Evolutionary conservation across 2,888 invertebrate genomes (phyloP).

Genomic region (Lottia gigantea): DNA sequence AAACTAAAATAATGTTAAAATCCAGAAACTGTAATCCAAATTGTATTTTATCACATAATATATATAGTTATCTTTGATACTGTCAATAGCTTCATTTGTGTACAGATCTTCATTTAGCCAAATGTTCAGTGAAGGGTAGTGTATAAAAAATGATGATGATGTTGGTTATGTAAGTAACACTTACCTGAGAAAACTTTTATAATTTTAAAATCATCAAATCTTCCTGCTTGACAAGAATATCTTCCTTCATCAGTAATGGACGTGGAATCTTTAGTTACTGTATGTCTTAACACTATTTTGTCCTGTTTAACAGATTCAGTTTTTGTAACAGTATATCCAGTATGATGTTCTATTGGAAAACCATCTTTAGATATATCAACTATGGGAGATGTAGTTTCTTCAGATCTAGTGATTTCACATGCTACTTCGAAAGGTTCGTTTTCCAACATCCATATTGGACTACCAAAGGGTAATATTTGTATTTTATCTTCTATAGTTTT

Average conservation of each 20-base stretch:
- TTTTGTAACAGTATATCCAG: not conserved
- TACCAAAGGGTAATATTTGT: not conserved
- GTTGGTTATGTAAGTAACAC: not conserved
- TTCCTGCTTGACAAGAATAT: not conserved
- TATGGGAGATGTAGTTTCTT: not conserved
- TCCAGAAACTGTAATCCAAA: too few relatives aligned
- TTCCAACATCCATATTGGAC: slow-evolving; percentile 4
- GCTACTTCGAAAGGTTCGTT: slow-evolving; percentile 3
- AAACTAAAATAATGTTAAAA: too few relatives aligned
- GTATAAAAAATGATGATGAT: too few relatives aligned
- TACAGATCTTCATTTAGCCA: too few relatives aligned
- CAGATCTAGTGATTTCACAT: not conserved
- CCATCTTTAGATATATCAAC: slow-evolving; percentile 4
- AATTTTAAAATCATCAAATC: not conserved
- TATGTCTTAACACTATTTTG: not conserved
- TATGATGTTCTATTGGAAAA: not conserved
- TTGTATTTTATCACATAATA: too few relatives aligned
- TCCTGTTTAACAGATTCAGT: not conserved
- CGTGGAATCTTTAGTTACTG: not conserved
- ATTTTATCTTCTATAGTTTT: not conserved
- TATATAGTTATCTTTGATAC: too few relatives aligned
- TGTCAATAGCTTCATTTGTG: too few relatives aligned
- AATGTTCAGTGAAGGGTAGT: too few relatives aligned
- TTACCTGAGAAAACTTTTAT: slow-evolving; percentile 6
- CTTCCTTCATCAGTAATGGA: not conserved